Conservation (phyloP, 2,113 vertebrate species). For the Xiphorhynchus elegans region DNA sequence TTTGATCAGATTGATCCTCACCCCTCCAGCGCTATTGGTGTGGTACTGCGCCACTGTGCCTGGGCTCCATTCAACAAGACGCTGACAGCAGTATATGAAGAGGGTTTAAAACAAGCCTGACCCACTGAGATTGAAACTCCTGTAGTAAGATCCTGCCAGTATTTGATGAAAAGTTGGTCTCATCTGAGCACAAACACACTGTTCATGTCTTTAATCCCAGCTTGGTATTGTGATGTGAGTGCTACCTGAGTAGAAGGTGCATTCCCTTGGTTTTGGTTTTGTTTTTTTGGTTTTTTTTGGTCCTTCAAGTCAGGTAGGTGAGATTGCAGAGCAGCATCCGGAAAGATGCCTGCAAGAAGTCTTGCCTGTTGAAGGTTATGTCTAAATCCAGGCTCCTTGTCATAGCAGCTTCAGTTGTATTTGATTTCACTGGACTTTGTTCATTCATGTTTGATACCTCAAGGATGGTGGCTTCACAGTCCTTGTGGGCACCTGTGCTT, state of each 20-base stretch:
- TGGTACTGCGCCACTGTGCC: neutral
- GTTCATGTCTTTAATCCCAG: neutral
- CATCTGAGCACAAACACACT: neutral
- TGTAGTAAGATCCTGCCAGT: neutral
- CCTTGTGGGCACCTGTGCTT: neutral
- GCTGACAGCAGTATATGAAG: neutral
- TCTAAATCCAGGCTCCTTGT: neutral
- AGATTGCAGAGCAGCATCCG: neutral
- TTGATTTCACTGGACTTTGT: neutral
- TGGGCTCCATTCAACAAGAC: too few species aligned
- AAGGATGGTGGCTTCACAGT: neutral
- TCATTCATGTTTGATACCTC: neutral
- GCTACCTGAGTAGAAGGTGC: neutral
- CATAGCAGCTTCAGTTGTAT: neutral
- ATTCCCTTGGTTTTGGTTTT: neutral
- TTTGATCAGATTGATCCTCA: neutral
- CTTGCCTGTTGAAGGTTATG: neutral
- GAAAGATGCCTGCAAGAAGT: neutral
- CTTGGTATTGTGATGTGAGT: neutral
- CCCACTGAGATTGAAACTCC: neutral
- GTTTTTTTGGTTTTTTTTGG: neutral
- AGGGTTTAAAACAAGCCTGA: neutral
- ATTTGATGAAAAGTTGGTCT: neutral
- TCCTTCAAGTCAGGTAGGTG: neutral
- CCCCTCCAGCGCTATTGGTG: rapidly evolving